These are phyloP conservation scores for Lucilia sericata DNA, from an alignment of 1,140 invertebrate genomes.

Conservation along the genomic window DNA sequence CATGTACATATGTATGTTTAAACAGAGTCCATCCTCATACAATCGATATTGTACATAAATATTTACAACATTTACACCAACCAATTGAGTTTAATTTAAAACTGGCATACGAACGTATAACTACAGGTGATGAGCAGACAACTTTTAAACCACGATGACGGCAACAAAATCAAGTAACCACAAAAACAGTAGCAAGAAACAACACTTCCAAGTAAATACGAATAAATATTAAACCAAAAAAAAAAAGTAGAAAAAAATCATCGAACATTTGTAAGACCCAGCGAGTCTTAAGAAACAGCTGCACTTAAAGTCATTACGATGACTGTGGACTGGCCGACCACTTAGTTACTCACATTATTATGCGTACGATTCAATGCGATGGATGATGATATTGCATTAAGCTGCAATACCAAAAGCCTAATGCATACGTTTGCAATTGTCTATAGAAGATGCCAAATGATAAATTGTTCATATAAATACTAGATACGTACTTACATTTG, in stretches of 20 bases:
- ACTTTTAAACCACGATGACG: not conserved
- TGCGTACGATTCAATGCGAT: not conserved
- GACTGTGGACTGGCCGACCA: not conserved
- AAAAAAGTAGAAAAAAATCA: not conserved
- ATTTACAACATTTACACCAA: no score
- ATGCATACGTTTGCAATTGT: conserved; percentile 30
- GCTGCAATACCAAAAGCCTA: not conserved
- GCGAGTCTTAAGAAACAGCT: conserved; percentile 26
- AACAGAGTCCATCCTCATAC: no score
- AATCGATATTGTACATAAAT: no score
- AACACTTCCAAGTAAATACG: not conserved
- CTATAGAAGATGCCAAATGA: conserved; percentile 20
- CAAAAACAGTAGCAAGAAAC: not conserved
- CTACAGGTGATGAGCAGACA: conserved; percentile 16
- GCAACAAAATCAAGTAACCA: not conserved
- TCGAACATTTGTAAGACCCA: not conserved
- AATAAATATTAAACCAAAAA: not conserved
- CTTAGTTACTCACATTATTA: conserved; percentile 17
- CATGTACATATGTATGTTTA: not conserved
- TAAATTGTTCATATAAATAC: no score
- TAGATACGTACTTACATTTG: not conserved
- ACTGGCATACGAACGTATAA: not conserved
- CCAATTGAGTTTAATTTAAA: not conserved
- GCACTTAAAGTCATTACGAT: conserved; percentile 32
- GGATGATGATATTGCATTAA: not conserved